Base-by-base conservation (phyloP, 2,113 vertebrate species). In the Lycaon pictus region DNA sequence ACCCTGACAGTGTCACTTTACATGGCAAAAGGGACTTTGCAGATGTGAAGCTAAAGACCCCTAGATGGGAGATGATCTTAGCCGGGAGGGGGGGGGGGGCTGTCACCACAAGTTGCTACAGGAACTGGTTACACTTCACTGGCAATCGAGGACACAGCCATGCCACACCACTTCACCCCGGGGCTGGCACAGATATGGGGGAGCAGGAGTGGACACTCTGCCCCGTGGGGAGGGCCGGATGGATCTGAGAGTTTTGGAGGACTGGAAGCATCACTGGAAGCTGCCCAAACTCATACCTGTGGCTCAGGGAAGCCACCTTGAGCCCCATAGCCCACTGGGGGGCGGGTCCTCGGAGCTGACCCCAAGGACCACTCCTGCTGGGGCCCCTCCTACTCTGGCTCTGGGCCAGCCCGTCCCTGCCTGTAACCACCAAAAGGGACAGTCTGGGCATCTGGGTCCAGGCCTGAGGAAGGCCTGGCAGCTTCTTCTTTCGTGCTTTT, bases 281-380 rank as follows among this genome's bases (percentile, higher is more conserved):
- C 51, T 27, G 20, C n/a, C 11, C 2, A 0, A 7, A 7, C 23
- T 35, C 58, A 25, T 12, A 10, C 2, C 19, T 58, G 2, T 0
- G 11, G 17, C 20, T 37, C 11, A 0, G 15, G 2, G 32, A 69
- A 83, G 74, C 60, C 55, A 13, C 74, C 3, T 5, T 1, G 16
- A 56, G 27, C 35, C 56, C 48, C 2, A 2, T 0, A 5, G 8
- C 29, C 60, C 20, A 11, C 3, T 1, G 1, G 1, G 3, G 16
- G 7, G 3, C 62, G 25, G 10, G 25, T 25, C 65, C 37, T 51
- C 56, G 11, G 23, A 43, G 55, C 15, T 0, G 2, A n/a, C 13
- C 69, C 56, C 51, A 0, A 8, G 10, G 25, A 16, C 37, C 58
- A 8, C 15, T 4, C 7, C 69, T 2, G 0, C 10, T 63, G 20